Evolutionary conservation across 2,113 vertebrate species (phyloP).

Genomic region (Bubo bubo): DNA sequence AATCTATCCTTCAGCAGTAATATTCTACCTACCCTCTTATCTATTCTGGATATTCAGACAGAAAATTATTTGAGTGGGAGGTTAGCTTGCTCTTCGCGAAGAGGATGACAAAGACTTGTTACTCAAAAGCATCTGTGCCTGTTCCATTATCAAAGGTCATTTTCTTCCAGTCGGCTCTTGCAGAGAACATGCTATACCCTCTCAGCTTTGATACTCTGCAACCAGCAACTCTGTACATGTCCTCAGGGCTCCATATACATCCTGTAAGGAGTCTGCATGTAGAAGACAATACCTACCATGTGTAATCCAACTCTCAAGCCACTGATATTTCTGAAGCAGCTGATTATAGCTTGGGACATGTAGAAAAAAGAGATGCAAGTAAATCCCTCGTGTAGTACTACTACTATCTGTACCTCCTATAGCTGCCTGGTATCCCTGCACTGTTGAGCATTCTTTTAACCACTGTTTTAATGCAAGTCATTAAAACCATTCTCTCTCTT

Average conservation of each 20-base stretch:
- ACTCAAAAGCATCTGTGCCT: constrained; percentile 62
- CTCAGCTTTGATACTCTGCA: not conserved
- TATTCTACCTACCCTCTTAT: constrained; percentile 4
- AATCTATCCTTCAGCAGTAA: not conserved
- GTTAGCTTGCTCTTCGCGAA: not conserved
- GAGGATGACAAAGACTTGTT: constrained; percentile 40
- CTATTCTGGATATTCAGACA: constrained; percentile 1
- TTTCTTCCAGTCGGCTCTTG: not conserved
- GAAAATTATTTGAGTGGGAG: constrained; percentile 46
- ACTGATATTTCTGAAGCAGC: not conserved
- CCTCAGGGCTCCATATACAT: not conserved
- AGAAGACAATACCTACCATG: not conserved
- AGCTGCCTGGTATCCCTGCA: not conserved
- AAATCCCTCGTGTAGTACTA: not conserved
- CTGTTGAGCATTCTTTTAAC: constrained; percentile 16
- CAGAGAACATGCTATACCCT: not conserved
- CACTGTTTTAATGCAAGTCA: not conserved
- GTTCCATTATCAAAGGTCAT: constrained; percentile 55
- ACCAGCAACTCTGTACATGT: not conserved
- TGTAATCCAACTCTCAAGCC: not conserved
- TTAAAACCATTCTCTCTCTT: not conserved
- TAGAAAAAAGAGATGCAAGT: not conserved
- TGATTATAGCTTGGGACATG: not conserved
- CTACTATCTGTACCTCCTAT: not conserved
- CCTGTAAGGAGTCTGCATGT: not conserved